Evolutionary conservation across 2,888 invertebrate species (phyloP).

Genomic region (Spisula subtruncata): DNA sequence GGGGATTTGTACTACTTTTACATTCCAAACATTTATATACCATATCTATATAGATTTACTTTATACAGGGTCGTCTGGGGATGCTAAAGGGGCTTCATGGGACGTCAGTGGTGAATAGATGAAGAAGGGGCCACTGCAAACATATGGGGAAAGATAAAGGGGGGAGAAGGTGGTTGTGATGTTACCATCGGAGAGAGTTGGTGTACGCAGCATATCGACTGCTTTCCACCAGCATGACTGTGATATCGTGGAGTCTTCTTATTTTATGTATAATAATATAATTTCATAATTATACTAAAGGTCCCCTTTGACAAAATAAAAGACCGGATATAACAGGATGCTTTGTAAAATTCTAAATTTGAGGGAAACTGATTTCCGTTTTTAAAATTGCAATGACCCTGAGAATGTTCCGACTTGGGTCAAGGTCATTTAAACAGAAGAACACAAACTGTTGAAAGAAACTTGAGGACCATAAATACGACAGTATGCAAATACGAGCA

Average conservation of each 20-base stretch:
- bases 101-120: not conserved
- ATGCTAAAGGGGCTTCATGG: too few species aligned
- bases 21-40: slow-evolving; percentile 11
- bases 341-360: too few species aligned
- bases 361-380: too few species aligned
- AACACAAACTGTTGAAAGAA: not conserved
- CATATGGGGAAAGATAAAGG: too few species aligned
- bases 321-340: too few species aligned
- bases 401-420: not conserved
- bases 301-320: too few species aligned
- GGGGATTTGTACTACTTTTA: not conserved
- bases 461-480: not conserved
- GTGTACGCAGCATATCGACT: not conserved
- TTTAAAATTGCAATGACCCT: not conserved
- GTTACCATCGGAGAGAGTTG: not conserved
- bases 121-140: not conserved
- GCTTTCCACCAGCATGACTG: too few species aligned
- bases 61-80: not conserved
- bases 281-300: too few species aligned
- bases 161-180: too few species aligned
- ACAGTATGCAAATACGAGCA: slow-evolving; percentile 2
- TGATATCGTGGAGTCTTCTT: too few species aligned
- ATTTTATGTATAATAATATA: too few species aligned
- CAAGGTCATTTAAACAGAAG: not conserved
- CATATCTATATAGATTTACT: slow-evolving; percentile 18